Base-by-base conservation (phyloP, 1,140 invertebrate genomes). In the Papilio xuthus region DNA sequence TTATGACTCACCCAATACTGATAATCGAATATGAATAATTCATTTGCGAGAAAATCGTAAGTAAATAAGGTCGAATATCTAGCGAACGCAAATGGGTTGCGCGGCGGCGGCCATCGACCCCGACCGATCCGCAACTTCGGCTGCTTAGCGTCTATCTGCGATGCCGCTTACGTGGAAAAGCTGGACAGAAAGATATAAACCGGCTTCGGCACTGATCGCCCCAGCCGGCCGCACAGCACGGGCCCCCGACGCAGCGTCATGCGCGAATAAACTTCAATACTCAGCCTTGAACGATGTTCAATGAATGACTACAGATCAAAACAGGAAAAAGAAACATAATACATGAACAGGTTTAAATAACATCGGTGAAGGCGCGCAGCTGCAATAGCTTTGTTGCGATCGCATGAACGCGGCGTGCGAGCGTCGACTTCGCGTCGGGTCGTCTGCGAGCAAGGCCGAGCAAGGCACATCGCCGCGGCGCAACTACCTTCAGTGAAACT, bases 11-110 rank as follows among this genome's bases (percentile, higher is more conserved):
- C 4, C 32, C 13, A 15, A 18, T 67, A 28, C 26, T 67, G 26
- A 28, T 67, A 32, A 67, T 28, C 23, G 26, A 67, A 28, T 67
- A 67, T 28, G 23, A 67, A 67, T 60, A 60, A 60, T 60, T 60
- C 60, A 28, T 67, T 26, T 67, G 60, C 26, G 60, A 63, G 26
- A 26, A 28, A 13, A 67, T 67, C 23, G n/a, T 20, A 28, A 28
- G 26, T 28, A 28, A 67, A 28, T 67, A 67, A 67, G 56, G 23
- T 60, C 56, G 56, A 60, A 60, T 20, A 53, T 60, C 23, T 60
- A 28, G 60, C 12, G 12, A 67, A 28, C 60, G 32, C 60, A 67
- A 67, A 28, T 67, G 23, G 28, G 13, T 15, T 18, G 4, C 26
- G 60, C 13, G 60, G 23, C 60, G 23, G 56, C 60, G 56, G 56